A percentile compares a stretch with the other conserved stretches of the same genome.
Evolutionary conservation across 2,888 invertebrate species (phyloP).

Genomic region (Cheilosia vernalis): DNA sequence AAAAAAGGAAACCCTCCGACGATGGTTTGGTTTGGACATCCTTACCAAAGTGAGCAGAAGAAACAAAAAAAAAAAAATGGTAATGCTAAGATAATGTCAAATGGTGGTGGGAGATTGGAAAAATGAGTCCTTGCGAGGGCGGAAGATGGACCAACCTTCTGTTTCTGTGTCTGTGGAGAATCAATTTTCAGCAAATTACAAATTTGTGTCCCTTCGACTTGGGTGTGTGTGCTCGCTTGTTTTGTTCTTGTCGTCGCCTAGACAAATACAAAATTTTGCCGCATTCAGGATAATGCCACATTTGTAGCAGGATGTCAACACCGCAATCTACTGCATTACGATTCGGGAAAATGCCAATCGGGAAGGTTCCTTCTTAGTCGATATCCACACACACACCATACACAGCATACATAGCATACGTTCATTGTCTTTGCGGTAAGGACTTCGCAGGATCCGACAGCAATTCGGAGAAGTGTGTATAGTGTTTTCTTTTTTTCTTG

Average conservation of each 20-base stretch:
- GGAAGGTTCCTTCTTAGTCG: constrained; percentile 1
- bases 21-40: constrained; percentile 50
- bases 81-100: constrained; percentile 72
- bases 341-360: constrained; percentile 61
- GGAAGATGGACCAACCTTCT: constrained; percentile 35
- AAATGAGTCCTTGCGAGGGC: constrained; percentile 38
- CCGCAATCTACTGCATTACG: constrained; percentile 60
- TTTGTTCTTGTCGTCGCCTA: constrained; percentile 8
- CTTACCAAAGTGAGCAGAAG: constrained; percentile 18
- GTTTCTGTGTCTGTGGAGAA: constrained; percentile 33
- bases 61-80: constrained; percentile 47
- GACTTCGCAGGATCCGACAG: constrained; percentile 43
- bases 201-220: constrained; percentile 33
- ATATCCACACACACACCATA: background rate
- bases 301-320: constrained; percentile 60
- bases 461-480: constrained; percentile 23
- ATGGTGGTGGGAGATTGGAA: constrained; percentile 49
- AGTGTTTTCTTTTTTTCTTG: background rate
- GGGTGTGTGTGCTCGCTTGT: background rate
- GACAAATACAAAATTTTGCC: constrained; percentile 55
- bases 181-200: constrained; percentile 69
- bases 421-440: constrained; percentile 60
- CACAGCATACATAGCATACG: constrained; percentile 8
- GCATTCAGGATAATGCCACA: constrained; percentile 65
- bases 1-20: constrained; percentile 8